Evolutionary conservation across 2,797 vertebrate species (phyloP).

Genomic region (Erethizon dorsatum): DNA sequence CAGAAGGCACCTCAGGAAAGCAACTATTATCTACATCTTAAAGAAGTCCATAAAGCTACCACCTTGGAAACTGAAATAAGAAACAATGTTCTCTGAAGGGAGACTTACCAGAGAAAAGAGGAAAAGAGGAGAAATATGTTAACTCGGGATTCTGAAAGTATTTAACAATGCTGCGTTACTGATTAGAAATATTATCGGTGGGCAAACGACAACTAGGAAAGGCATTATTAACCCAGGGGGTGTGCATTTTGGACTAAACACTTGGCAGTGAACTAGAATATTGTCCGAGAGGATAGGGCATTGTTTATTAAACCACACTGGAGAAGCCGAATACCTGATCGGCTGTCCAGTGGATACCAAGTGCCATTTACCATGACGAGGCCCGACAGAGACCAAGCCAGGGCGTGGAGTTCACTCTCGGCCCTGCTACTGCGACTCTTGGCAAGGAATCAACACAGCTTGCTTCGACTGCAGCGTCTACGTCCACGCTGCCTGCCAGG

Average conservation of each 20-base stretch:
- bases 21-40: background rate
- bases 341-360: background rate
- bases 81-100: background rate
- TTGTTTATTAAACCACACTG: background rate
- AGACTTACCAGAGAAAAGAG: background rate
- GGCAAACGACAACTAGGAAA: background rate
- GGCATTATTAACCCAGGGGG: background rate
- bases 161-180: background rate
- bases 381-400: background rate
- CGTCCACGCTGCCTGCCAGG: background rate
- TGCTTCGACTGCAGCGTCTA: background rate
- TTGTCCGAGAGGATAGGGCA: background rate
- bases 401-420: background rate
- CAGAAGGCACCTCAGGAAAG: background rate
- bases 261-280: background rate
- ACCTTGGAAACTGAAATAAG: background rate
- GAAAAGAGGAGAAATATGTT: background rate
- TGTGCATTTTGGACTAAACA: background rate
- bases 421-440: background rate
- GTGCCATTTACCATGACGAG: background rate
- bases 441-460: background rate
- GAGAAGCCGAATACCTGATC: background rate
- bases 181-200: background rate
- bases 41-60: conserved; percentile 27
- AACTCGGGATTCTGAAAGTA: background rate